Evolutionary conservation across 2,888 invertebrate genomes (phyloP), one percentile per base, ranked within the genome.

Genomic region (Cyclophora albipunctata): DNA sequence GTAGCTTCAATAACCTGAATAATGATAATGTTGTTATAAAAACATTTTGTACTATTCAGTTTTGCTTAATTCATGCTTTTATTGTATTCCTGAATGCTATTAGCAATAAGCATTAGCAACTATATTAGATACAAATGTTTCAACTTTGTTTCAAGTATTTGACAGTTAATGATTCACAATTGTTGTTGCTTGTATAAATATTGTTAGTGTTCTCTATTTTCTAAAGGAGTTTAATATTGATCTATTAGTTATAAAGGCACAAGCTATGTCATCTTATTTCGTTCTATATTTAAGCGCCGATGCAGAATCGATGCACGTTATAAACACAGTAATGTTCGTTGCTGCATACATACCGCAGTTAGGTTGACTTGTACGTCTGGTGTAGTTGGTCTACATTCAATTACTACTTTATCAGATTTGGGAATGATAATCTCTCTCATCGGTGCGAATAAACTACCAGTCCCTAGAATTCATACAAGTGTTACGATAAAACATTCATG

Each of bases 351-450:
- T 87, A 88, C 87, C 84, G 66, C 60, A 52, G 58, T 60, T 58
- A 88, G 70, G 53, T 63, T 67, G 53, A 88, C 78, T 60, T 76
- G 64, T 62, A 84, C 70, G 57, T 87, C 86, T 57, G 88, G 85
- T 64, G 79, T 80, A 45, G 84, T 80, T 46, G 88, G 88, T 75
- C 78, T 85, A 86, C 88, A 88, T 73, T 78, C 82, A 60, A 86
- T 78, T 55, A 85, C 64, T 57, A 81, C 71, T 58, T 71, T 75
- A 56, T 53, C 52, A 34, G 46, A 47, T 50, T 49, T 77, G 54
- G 75, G 67, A 57, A 68, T 69, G 51, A 84, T 66, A 57, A 82
- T 55, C 63, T 82, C 78, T 59, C 72, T 78, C 78, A 84, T 78
- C 45, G 88, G 85, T 58, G 84, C 85, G 67, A 84, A 75, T 63